Evolutionary conservation across 2,888 invertebrate genomes (phyloP).

Genomic region (Drosophila falleni): DNA sequence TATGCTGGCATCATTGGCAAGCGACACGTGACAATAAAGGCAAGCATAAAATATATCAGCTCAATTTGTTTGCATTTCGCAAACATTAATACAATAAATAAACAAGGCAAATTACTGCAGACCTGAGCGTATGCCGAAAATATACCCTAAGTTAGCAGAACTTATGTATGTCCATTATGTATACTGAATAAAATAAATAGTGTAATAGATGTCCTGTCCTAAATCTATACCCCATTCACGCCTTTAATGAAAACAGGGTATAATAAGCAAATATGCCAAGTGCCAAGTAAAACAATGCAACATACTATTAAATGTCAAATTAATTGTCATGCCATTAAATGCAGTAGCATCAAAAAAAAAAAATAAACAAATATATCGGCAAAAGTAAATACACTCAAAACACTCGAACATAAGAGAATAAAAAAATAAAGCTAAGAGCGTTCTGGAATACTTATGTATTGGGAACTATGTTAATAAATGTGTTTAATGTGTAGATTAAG

Average conservation of each 20-base stretch:
- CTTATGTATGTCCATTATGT: background rate
- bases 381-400: slow-evolving; percentile 20
- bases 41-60: slow-evolving; percentile 46
- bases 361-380: background rate
- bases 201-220: background rate
- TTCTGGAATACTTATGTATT: background rate
- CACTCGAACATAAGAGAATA: slow-evolving; percentile 37
- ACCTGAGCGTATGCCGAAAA: background rate
- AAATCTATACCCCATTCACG: background rate
- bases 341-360: slow-evolving; percentile 47
- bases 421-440: slow-evolving; percentile 4
- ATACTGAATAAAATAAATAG: background rate
- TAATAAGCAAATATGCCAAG: slow-evolving; percentile 49
- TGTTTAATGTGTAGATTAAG: slow-evolving; percentile 37
- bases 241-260: slow-evolving; percentile 11
- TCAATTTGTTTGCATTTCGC: slow-evolving; percentile 62
- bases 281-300: slow-evolving; percentile 30
- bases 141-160: too few relatives aligned
- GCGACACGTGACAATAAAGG: slow-evolving; percentile 70
- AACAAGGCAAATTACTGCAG: slow-evolving; percentile 7
- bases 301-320: slow-evolving; percentile 67
- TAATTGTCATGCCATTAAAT: slow-evolving; percentile 74
- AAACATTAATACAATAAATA: slow-evolving; percentile 68
- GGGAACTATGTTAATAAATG: slow-evolving; percentile 7
- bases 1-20: slow-evolving; percentile 54